Conservation (phyloP, 2,888 invertebrate genomes). For the Toxonevra muliebris region DNA sequence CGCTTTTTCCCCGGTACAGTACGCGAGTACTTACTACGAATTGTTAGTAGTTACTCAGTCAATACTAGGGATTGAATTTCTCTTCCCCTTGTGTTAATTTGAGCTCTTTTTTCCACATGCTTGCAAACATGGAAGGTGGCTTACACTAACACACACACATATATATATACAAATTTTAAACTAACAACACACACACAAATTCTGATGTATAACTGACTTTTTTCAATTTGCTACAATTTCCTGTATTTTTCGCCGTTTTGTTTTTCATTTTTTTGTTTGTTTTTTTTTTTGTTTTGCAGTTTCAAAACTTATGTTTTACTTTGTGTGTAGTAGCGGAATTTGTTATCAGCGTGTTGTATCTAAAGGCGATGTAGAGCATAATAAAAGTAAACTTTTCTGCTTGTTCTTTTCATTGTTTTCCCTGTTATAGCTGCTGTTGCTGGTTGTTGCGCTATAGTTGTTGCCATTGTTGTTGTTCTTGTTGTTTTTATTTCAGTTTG, state of each 20-base stretch:
- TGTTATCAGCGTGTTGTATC: neutral
- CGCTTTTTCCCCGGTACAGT: neutral
- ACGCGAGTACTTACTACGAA: too few relatives aligned
- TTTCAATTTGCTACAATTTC: constrained; percentile 29
- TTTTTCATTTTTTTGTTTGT: neutral
- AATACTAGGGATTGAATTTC: too few relatives aligned
- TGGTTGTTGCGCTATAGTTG: too few relatives aligned
- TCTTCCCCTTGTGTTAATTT: too few relatives aligned
- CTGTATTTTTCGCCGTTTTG: constrained; percentile 28
- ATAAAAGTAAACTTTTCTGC: neutral
- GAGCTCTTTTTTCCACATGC: too few relatives aligned
- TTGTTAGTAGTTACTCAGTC: too few relatives aligned
- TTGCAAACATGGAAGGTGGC: too few relatives aligned
- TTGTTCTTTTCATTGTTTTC: neutral
- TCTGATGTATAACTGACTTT: constrained; percentile 23
- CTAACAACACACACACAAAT: neutral
- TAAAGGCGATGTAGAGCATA: too few relatives aligned
- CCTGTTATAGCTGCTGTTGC: neutral
- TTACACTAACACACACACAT: too few relatives aligned
- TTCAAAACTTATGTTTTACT: neutral
- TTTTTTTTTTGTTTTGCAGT: neutral
- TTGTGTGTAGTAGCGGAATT: neutral
- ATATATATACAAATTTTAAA: too few relatives aligned
- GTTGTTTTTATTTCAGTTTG: neutral
- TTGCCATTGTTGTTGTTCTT: neutral